Conservation (phyloP, 1,140 invertebrate species). For the Araneus ventricosus region DNA sequence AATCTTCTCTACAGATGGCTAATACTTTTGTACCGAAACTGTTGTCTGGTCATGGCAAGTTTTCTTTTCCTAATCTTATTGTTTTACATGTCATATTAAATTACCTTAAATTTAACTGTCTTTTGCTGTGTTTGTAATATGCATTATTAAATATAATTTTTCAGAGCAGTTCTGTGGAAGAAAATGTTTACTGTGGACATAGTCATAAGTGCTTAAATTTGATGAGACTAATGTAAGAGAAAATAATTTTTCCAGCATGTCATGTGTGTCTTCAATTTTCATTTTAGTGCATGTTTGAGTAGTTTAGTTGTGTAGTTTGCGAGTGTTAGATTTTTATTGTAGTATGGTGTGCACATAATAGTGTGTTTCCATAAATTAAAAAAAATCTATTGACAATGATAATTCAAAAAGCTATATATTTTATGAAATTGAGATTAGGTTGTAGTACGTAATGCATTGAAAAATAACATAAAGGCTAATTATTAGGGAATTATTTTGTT, state of each 20-base stretch:
- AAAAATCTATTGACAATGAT: too few species aligned
- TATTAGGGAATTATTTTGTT: too few species aligned
- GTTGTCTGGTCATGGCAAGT: constrained; percentile 83
- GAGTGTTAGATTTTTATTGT: too few species aligned
- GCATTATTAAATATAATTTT: constrained; percentile 23
- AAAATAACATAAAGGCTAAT: too few species aligned
- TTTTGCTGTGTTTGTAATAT: neutral
- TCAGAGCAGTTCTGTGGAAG: constrained; percentile 26
- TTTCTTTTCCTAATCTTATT: neutral
- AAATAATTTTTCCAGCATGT: constrained; percentile 10
- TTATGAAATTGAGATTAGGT: too few species aligned
- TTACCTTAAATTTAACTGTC: neutral
- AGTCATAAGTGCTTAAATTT: neutral
- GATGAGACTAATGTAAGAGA: neutral
- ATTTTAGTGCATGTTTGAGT: neutral
- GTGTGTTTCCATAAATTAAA: too few species aligned
- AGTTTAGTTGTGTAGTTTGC: neutral
- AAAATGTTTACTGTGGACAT: neutral
- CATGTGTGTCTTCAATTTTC: neutral
- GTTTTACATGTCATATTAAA: neutral
- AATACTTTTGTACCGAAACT: constrained; percentile 85
- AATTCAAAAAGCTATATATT: too few species aligned
- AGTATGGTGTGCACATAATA: too few species aligned
- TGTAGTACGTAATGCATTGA: too few species aligned
- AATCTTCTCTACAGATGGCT: constrained; percentile 85